These are phyloP conservation scores for Diplodus sargus DNA, from an alignment of 2,797 vertebrate genomes.

Conservation along the genomic window DNA sequence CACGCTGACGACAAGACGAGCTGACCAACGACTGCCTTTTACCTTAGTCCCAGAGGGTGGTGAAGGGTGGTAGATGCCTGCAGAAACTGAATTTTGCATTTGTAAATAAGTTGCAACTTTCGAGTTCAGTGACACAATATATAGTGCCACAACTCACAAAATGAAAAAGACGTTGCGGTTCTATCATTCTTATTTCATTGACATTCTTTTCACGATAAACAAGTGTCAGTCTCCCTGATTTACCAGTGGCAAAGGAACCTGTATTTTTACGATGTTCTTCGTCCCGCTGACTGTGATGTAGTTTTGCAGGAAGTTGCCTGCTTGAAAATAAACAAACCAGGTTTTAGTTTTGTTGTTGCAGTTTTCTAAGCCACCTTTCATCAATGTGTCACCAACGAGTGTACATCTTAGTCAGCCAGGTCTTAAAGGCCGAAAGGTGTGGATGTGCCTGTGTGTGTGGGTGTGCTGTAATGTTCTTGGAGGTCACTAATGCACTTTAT, in stretches of 20 bases:
- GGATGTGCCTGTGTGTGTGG: background rate
- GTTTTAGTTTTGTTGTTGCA: slow-evolving; percentile 6
- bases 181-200: background rate
- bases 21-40: slow-evolving; percentile 18
- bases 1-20: slow-evolving; percentile 21
- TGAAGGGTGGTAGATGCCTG: slow-evolving; percentile 44
- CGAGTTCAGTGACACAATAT: background rate
- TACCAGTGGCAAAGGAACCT: background rate
- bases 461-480: background rate
- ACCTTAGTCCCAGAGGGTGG: background rate
- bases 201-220: background rate
- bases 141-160: background rate
- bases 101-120: slow-evolving; percentile 47
- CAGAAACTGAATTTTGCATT: slow-evolving; percentile 32
- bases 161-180: no score
- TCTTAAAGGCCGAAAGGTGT: slow-evolving; percentile 13
- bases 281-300: background rate
- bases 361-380: slow-evolving; percentile 16
- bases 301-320: slow-evolving; percentile 1
- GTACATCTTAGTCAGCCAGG: slow-evolving; percentile 9
- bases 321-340: slow-evolving; percentile 20
- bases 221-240: background rate
- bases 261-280: background rate
- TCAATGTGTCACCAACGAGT: slow-evolving; percentile 14
- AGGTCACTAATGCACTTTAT: slow-evolving; percentile 3